Evolutionary conservation across 2,888 invertebrate species (phyloP), one percentile per base, ranked within the genome.

Genomic region (Orchesellides sinensis): DNA sequence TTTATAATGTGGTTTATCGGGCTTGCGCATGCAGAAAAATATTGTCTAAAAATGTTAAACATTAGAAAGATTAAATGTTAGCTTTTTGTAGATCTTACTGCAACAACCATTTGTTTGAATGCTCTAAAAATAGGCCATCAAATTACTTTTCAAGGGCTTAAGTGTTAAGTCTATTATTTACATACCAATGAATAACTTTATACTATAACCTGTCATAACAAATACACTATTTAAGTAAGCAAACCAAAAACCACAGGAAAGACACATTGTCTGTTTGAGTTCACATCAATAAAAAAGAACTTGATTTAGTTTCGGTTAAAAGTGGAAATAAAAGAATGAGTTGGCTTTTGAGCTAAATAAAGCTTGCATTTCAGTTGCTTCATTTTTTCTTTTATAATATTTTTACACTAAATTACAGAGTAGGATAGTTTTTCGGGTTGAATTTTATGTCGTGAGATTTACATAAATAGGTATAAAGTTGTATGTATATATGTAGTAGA

Each of bases 191-290:
- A 70, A 66, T 70, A 78, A 77, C n/a, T n/a, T n/a, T n/a, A n/a
- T n/a, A n/a, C n/a, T 77, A 59, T 78, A 78, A 78, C 61, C 47
- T 78, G 78, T 78, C 78, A 78, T 78, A 78, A 78, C 21, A 63
- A 10, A 40, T 63, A 69, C 35, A 69, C 61, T 54, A 78, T 61
- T 78, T 78, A 61, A 49, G 69, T 61, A 61, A 61, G 78, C 52
- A 69, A 78, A 70, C 49, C 49, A 61, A 78, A 78, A 78, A 63
- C 78, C 78, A 35, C 78, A 78, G 78, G 78, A 78, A 45, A 35
- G 35, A 35, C 54, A 61, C 78, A 78, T 78, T 78, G 69, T 61
- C 5, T 61, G n/a, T n/a, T n/a, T n/a, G 17, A 25, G 52, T 21
- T 49, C 32, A 40, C 40, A 25, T 63, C 68, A 68, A 56, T 77